Evolutionary conservation across 2,888 invertebrate species (phyloP).

Genomic region (Glyphotaelius pellucidus): DNA sequence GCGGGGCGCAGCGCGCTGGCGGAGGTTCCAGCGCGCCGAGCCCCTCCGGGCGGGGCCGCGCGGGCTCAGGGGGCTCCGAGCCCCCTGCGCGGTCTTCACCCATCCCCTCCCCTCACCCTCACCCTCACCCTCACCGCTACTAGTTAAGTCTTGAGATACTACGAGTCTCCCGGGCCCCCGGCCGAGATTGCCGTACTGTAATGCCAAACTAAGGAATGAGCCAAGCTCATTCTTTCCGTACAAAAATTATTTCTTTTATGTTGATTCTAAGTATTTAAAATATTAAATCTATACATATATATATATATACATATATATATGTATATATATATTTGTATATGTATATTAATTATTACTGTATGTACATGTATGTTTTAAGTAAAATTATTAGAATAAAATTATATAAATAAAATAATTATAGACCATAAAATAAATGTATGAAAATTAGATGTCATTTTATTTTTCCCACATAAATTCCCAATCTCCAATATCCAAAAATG

Average conservation of each 20-base stretch:
- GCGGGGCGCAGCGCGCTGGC: conserved; percentile 29
- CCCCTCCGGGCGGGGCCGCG: conserved; percentile 54
- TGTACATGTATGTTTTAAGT: conserved; percentile 55
- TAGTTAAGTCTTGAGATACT: conserved; percentile 41
- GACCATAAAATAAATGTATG: conserved; percentile 62
- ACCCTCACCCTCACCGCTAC: conserved; percentile 46
- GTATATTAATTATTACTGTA: conserved; percentile 63
- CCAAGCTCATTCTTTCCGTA: conserved; percentile 60
- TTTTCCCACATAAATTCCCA: neutral
- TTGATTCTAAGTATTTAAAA: conserved; percentile 63
- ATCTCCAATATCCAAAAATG: neutral
- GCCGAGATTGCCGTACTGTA: neutral
- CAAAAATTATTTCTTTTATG: conserved; percentile 64
- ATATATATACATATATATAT: conserved; percentile 59
- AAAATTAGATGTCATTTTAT: conserved; percentile 35
- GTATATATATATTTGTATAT: conserved; percentile 53
- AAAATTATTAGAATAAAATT: conserved; percentile 59
- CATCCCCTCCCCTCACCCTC: conserved; percentile 48
- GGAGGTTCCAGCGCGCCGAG: conserved; percentile 32
- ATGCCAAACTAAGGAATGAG: conserved; percentile 45
- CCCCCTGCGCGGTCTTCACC: conserved; percentile 57
- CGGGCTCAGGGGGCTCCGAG: conserved; percentile 62
- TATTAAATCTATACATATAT: conserved; percentile 58
- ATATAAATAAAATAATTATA: conserved; percentile 62
- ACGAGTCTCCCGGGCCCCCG: neutral